These are phyloP conservation scores for Drosophila nikananu DNA, from an alignment of 1,140 invertebrate species.

Conservation along the genomic window DNA sequence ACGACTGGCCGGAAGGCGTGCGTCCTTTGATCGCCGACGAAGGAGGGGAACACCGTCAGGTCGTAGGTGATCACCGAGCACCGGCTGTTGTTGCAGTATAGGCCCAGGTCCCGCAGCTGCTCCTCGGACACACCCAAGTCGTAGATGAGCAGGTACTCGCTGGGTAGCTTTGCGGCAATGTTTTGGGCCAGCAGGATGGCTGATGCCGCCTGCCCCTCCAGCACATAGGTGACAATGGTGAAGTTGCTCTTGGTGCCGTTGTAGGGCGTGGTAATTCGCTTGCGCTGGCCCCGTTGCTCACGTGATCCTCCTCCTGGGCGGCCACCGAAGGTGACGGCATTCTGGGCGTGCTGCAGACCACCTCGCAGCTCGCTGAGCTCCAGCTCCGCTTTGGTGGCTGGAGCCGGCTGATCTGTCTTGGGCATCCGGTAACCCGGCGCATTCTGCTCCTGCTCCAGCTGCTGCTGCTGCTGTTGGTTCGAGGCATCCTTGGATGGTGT, in stretches of 20 bases:
- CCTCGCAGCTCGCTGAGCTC: conserved; percentile 40
- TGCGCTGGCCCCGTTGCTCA: conserved; percentile 61
- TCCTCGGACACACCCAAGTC: conserved; percentile 90
- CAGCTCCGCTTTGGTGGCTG: conserved; percentile 21
- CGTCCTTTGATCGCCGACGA: conserved; percentile 92
- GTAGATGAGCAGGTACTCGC: conserved; percentile 92
- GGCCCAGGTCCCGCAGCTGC: conserved; percentile 85
- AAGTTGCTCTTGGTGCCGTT: conserved; percentile 86
- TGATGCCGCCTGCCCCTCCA: conserved; percentile 88
- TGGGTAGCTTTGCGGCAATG: conserved; percentile 90
- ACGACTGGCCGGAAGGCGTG: conserved; percentile 94
- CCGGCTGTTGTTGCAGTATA: conserved; percentile 92
- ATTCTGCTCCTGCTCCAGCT: conserved; percentile 15
- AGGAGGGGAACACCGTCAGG: conserved; percentile 92
- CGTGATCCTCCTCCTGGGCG: conserved; percentile 1
- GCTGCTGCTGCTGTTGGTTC: conserved; percentile 10
- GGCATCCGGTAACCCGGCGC: conserved; percentile 4
- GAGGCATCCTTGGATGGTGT: conserved; percentile 63
- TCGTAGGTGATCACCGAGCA: conserved; percentile 93
- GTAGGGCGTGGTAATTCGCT: conserved; percentile 85
- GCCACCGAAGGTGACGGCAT: conserved; percentile 18
- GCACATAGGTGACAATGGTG: conserved; percentile 89
- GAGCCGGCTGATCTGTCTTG: conserved; percentile 34
- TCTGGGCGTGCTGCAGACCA: conserved; percentile 28
- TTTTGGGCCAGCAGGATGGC: conserved; percentile 91